Evolutionary conservation across 2,797 vertebrate genomes (phyloP).

Genomic region (Phaenicophaeus curvirostris): DNA sequence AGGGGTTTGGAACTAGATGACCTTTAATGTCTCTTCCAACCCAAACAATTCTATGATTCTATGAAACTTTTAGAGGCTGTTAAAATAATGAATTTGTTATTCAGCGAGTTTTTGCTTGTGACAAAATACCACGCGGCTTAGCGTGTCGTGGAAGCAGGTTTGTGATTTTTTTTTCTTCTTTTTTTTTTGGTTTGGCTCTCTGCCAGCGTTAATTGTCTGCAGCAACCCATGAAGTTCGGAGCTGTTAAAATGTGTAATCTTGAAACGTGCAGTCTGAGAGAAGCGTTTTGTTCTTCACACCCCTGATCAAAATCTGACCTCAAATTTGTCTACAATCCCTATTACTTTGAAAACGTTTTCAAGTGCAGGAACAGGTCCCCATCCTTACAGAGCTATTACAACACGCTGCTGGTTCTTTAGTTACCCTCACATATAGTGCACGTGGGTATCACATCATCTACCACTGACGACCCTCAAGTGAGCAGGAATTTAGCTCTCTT

Average conservation of each 20-base stretch:
- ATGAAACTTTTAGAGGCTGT: neutral
- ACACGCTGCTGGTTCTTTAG: neutral
- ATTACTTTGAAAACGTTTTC: neutral
- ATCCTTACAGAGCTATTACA: neutral
- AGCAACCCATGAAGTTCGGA: neutral
- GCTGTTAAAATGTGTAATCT: neutral
- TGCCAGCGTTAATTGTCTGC: neutral
- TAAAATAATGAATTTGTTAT: neutral
- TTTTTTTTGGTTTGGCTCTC: neutral
- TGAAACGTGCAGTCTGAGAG: neutral
- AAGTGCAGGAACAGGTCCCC: neutral
- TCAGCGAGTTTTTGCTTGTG: neutral
- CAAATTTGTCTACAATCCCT: neutral
- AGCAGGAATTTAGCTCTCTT: neutral
- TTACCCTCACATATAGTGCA: fast-evolving
- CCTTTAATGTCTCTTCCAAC: too few species aligned
- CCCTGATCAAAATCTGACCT: neutral
- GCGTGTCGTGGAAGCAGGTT: neutral
- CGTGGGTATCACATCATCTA: fast-evolving
- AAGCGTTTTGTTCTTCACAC: neutral
- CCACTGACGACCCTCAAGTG: fast-evolving
- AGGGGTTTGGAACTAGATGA: too few species aligned
- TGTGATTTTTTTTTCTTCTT: neutral
- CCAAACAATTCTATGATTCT: too few species aligned
- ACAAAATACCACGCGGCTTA: neutral